Percentiles rank a stretch among this genome's conserved stretches.
phyloP scores from a whole-genome alignment of 2,888 invertebrate species.

The Euplexia lucipara region DNA sequence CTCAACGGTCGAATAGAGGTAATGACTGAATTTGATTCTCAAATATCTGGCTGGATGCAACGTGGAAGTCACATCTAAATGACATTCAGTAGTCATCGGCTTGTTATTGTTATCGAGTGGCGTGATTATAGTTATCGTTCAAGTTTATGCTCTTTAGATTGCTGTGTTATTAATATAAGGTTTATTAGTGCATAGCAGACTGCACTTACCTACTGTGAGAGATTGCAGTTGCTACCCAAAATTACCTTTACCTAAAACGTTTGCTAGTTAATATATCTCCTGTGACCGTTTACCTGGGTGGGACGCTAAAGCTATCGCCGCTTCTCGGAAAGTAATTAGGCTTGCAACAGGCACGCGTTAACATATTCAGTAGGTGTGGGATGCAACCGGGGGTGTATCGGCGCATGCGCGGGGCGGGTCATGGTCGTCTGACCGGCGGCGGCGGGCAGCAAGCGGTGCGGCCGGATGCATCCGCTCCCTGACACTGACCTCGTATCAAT shows the following conservation, averaged over 20 bases:
- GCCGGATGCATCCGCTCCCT: constrained; percentile 51
- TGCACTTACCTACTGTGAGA: background rate
- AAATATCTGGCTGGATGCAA: constrained; percentile 14
- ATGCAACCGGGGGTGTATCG: constrained; percentile 39
- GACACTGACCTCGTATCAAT: constrained; percentile 63
- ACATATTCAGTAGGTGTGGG: constrained; percentile 31
- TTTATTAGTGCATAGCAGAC: constrained; percentile 10
- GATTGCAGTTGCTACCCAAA: constrained; percentile 3
- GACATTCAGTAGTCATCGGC: constrained; percentile 43
- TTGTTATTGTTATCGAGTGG: constrained; percentile 20
- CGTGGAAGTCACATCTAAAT: constrained; percentile 41
- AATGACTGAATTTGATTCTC: constrained; percentile 25
- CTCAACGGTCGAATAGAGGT: constrained; percentile 18
- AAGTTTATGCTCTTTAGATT: constrained; percentile 36
- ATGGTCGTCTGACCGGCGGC: constrained; percentile 36
- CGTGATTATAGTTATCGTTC: constrained; percentile 30
- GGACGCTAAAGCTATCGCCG: constrained; percentile 2
- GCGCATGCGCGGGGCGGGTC: constrained; percentile 52
- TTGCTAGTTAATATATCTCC: background rate
- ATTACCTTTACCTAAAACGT: background rate
- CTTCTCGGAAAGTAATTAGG: constrained; percentile 23
- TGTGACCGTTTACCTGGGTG: constrained; percentile 12
- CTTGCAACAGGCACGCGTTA: constrained; percentile 43
- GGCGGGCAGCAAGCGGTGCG: constrained; percentile 28
- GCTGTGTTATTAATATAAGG: constrained; percentile 17